Conservation (phyloP, 2,113 vertebrate species). For the Cololabis saira region DNA sequence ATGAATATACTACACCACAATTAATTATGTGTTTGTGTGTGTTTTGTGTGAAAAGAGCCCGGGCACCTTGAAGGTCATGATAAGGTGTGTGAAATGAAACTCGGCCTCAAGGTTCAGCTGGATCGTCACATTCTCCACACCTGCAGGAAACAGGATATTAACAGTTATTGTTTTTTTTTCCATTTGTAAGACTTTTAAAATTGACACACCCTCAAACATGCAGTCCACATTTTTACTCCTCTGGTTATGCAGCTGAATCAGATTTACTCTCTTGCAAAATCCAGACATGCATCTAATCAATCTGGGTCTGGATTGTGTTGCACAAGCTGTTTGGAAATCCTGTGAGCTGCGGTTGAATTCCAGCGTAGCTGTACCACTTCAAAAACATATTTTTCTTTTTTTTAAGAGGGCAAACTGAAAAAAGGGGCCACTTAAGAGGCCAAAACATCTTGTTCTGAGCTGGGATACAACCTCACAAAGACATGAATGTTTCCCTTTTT, state of each 20-base stretch:
- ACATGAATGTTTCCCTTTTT: too few relatives aligned
- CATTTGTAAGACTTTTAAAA: neutral
- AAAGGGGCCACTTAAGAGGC: too few relatives aligned
- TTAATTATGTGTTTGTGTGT: neutral
- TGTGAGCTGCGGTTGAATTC: too few relatives aligned
- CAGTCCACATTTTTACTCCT: neutral
- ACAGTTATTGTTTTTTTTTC: neutral
- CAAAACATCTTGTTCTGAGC: too few relatives aligned
- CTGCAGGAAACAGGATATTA: conserved; percentile 73
- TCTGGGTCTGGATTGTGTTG: neutral
- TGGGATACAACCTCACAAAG: too few relatives aligned
- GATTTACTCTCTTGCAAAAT: neutral
- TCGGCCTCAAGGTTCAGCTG: conserved; percentile 95
- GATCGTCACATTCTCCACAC: conserved; percentile 94
- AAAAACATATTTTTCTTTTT: too few relatives aligned
- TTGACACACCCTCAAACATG: neutral
- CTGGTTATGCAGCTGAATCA: conserved; percentile 8
- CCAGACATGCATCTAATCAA: neutral
- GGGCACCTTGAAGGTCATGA: conserved; percentile 98
- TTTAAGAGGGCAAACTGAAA: too few relatives aligned
- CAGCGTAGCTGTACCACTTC: too few relatives aligned
- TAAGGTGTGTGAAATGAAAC: conserved; percentile 99
- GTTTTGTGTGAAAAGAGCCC: neutral
- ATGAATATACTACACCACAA: neutral
- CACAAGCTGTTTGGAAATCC: neutral